A percentile compares a stretch with the other conserved stretches of the same genome.
phyloP scores from a whole-genome alignment of 35 echinoderm and acorn worm genomes.

The Chiridota heheva region DNA sequence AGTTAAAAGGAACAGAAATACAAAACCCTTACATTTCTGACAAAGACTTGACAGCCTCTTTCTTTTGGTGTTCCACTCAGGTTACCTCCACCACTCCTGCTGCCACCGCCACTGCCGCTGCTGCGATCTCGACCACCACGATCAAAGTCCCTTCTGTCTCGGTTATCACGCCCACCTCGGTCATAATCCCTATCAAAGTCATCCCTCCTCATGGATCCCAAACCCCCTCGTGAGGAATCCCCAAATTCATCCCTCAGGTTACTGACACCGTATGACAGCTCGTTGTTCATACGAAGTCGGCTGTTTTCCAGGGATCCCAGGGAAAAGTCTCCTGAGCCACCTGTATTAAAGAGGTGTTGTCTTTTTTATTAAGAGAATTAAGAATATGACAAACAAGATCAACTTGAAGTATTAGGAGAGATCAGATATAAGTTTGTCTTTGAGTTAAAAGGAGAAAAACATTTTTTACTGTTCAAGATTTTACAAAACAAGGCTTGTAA shows the following conservation, averaged over 20 bases:
- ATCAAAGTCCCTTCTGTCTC: background rate
- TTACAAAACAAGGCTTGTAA: no score
- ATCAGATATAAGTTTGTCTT: background rate
- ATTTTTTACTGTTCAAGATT: no score
- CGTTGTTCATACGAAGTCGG: conserved; percentile 6
- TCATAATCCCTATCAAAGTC: conserved; percentile 29
- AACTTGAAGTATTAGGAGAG: no score
- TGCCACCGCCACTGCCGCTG: conserved; percentile 25
- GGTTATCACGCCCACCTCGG: background rate
- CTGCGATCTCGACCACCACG: conserved; percentile 44
- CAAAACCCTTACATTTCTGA: conserved; percentile 84
- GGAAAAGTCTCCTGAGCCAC: background rate
- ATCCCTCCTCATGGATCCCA: background rate
- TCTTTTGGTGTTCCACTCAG: conserved; percentile 62
- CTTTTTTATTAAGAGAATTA: no score
- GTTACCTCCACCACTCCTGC: conserved; percentile 68
- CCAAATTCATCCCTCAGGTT: conserved; percentile 38
- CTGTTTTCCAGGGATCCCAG: background rate
- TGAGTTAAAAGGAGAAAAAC: background rate
- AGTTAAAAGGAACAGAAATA: background rate
- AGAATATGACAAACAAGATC: no score
- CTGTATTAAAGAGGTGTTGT: no score
- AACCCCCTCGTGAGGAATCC: conserved; percentile 7
- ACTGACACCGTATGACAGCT: conserved; percentile 13
- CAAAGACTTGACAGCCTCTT: conserved; percentile 77